Conservation (phyloP, 2,113 vertebrate genomes). For the Phoxinus phoxinus region DNA sequence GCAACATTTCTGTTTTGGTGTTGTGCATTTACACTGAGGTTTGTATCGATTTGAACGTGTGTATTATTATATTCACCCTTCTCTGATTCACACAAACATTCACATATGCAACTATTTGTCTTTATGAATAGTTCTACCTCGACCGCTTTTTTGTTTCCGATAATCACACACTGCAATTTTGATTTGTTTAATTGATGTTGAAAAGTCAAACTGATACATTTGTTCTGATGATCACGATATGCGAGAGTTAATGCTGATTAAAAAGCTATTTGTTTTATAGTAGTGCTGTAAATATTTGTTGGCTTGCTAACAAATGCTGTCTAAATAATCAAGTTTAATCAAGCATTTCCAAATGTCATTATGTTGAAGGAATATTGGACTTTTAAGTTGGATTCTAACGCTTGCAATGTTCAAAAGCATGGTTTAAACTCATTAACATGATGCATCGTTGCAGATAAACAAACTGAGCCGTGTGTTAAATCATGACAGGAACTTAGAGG, state of each 20-base stretch:
- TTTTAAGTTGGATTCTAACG: neutral
- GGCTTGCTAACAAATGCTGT: no score
- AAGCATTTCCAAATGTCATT: neutral
- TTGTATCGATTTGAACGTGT: neutral
- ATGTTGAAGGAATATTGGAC: neutral
- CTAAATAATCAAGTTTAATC: no score
- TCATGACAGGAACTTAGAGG: no score
- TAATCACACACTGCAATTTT: neutral
- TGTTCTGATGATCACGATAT: neutral
- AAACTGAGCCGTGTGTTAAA: neutral
- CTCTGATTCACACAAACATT: neutral
- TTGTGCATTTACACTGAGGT: neutral
- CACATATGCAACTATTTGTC: neutral
- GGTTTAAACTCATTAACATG: neutral
- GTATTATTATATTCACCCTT: neutral
- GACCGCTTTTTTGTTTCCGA: neutral
- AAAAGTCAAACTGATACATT: neutral
- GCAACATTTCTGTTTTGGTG: constrained; percentile 58
- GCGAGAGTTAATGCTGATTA: neutral
- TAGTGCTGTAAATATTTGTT: no score
- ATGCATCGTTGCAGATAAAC: neutral
- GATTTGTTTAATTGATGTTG: no score
- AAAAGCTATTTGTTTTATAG: no score
- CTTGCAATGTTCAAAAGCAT: neutral
- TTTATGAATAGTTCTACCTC: neutral